Conservation (phyloP, 2,888 invertebrate genomes). For the Capitulum mitella region DNA sequence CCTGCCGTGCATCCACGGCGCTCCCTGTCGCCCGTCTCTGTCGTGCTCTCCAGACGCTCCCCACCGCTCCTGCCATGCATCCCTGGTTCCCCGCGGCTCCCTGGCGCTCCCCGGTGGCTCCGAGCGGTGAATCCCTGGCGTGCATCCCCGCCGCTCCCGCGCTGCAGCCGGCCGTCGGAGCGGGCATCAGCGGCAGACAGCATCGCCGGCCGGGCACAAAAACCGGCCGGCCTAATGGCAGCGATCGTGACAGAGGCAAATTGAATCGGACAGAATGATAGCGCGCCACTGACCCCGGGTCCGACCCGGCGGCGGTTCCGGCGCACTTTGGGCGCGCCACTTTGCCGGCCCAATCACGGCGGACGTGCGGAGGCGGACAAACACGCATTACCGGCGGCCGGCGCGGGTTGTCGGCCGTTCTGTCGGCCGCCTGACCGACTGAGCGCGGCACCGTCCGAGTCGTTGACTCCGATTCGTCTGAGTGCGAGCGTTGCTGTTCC, state of each 20-base stretch:
- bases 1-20: too few species aligned
- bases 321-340: conserved; percentile 3
- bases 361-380: background rate
- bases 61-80: too few species aligned
- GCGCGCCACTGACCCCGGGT: background rate
- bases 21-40: too few species aligned
- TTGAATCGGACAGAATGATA: conserved; percentile 1
- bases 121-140: too few species aligned
- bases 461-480: too few species aligned
- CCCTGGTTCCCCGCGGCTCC: too few species aligned
- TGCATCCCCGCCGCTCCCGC: too few species aligned
- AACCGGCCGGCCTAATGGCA: background rate
- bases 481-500: too few species aligned
- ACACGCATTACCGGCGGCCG: background rate
- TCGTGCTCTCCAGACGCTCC: too few species aligned
- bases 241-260: conserved; percentile 5
- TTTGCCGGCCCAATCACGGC: background rate
- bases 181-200: background rate
- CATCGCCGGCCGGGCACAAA: background rate
- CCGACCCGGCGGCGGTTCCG: conserved; percentile 4
- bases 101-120: too few species aligned
- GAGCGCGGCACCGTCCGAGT: too few species aligned
- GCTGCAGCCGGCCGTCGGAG: background rate
- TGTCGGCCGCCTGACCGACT: too few species aligned
- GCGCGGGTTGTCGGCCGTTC: background rate